A percentile compares a stretch with the other conserved stretches of the same genome.
Conservation (phyloP, 30 jellyfish, hydroid and myxozoan genomes). For the Aurelia sp. region DNA sequence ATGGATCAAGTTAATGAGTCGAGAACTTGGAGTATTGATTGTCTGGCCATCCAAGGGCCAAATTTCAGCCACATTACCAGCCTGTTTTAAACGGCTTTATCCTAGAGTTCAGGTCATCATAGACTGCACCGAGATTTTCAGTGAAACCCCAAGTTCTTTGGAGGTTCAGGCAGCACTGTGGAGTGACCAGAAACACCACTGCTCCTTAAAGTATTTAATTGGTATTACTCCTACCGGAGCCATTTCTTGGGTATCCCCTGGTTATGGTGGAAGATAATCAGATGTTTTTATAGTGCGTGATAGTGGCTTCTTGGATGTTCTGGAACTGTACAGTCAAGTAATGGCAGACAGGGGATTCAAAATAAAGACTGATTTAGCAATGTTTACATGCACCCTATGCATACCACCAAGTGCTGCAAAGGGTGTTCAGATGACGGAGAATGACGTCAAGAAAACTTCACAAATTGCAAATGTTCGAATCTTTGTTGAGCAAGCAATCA, state of each 20-base stretch:
- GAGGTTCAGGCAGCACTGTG: constrained; percentile 65
- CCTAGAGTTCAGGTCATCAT: constrained; percentile 61
- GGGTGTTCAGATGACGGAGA: constrained; percentile 55
- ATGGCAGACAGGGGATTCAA: constrained; percentile 86
- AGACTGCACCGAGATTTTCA: constrained; percentile 74
- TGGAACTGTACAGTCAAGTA: constrained; percentile 67
- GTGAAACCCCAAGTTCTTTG: constrained; percentile 70
- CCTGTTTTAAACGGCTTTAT: constrained; percentile 50
- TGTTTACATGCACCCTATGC: constrained; percentile 47
- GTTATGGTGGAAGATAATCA: constrained; percentile 72
- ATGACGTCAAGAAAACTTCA: constrained; percentile 43
- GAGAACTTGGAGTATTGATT: constrained; percentile 42
- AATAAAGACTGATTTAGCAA: constrained; percentile 42
- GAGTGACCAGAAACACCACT: constrained; percentile 84
- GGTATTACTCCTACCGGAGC: constrained; percentile 79
- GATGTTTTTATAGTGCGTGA: constrained; percentile 62
- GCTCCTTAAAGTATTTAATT: constrained; percentile 50
- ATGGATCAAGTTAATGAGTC: constrained; percentile 54
- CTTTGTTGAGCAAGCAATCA: constrained; percentile 62
- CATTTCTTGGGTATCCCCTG: constrained; percentile 73
- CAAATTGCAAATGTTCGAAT: constrained; percentile 70
- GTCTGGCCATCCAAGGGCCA: constrained; percentile 77
- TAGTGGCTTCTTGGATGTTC: constrained; percentile 48
- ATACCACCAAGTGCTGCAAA: constrained; percentile 79
- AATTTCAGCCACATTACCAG: constrained; percentile 43